Evolutionary conservation across 1,140 invertebrate species (phyloP).

Genomic region (Formica selysi): DNA sequence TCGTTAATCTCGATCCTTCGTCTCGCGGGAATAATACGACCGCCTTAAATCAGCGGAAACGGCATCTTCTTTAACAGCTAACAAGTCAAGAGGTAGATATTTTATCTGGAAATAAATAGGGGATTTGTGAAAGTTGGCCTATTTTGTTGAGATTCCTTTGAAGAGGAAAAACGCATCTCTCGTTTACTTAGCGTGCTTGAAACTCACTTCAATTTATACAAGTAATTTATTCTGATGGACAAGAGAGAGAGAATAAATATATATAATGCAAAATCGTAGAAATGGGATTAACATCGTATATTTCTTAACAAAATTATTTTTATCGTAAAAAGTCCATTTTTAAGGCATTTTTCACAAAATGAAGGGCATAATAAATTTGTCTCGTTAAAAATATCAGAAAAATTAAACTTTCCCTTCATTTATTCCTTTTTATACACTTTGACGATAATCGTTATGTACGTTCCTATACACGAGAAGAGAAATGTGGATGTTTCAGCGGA

Average conservation of each 20-base stretch:
- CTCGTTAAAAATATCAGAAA: slow-evolving; percentile 4
- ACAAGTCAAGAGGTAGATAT: slow-evolving; percentile 5
- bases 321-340: background rate
- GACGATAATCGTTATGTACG: background rate
- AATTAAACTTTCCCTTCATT: background rate
- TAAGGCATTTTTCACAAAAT: background rate
- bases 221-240: background rate
- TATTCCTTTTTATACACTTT: background rate
- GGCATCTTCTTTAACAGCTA: slow-evolving; percentile 10
- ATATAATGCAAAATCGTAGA: background rate
- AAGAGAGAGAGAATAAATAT: background rate
- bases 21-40: slow-evolving; percentile 37
- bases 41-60: slow-evolving; percentile 39
- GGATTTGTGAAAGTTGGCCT: slow-evolving; percentile 39
- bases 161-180: background rate
- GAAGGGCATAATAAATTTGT: background rate
- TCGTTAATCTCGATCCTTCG: slow-evolving; percentile 42
- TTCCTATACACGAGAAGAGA: background rate
- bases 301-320: slow-evolving; percentile 1
- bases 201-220: too few species aligned
- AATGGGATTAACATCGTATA: background rate
- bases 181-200: background rate
- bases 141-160: slow-evolving; percentile 15
- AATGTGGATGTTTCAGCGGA: slow-evolving; percentile 3
- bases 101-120: slow-evolving; percentile 49